Conservation (phyloP, 23 tunicate genomes). For the Aplidium turbinatum region DNA sequence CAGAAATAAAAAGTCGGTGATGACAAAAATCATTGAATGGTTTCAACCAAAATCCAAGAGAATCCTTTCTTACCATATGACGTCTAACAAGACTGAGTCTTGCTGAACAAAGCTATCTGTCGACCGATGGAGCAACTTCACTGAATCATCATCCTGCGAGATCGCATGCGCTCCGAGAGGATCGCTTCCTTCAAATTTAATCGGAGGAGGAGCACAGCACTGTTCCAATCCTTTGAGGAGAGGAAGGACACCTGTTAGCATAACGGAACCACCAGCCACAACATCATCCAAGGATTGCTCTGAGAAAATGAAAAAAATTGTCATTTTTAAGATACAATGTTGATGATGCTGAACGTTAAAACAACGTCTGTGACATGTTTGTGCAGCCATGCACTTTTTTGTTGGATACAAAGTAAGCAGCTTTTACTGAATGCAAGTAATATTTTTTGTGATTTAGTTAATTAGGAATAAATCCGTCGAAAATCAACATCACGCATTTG, state of each 20-base stretch:
- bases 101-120: background rate
- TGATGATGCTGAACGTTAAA: slow-evolving; percentile 5
- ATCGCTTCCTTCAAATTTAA: slow-evolving; percentile 32
- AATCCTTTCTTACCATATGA: slow-evolving; percentile 10
- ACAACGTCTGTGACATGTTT: too few species aligned
- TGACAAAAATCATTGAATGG: too few species aligned
- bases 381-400: too few species aligned
- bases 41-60: too few species aligned
- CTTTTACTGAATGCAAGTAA: too few species aligned
- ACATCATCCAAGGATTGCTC: slow-evolving; percentile 28
- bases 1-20: too few species aligned
- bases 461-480: too few species aligned
- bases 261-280: background rate
- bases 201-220: slow-evolving; percentile 8
- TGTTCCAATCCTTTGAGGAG: slow-evolving; percentile 15
- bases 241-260: slow-evolving; percentile 4
- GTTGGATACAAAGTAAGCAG: too few species aligned
- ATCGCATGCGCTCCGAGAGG: slow-evolving; percentile 38
- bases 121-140: background rate
- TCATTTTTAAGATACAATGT: too few species aligned
- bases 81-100: slow-evolving; percentile 1
- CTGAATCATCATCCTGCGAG: slow-evolving; percentile 29
- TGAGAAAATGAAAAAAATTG: background rate
- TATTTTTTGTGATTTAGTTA: too few species aligned
- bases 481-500: too few species aligned